Conservation (phyloP, 1,140 invertebrate species). For the Sarcophaga peregrina region DNA sequence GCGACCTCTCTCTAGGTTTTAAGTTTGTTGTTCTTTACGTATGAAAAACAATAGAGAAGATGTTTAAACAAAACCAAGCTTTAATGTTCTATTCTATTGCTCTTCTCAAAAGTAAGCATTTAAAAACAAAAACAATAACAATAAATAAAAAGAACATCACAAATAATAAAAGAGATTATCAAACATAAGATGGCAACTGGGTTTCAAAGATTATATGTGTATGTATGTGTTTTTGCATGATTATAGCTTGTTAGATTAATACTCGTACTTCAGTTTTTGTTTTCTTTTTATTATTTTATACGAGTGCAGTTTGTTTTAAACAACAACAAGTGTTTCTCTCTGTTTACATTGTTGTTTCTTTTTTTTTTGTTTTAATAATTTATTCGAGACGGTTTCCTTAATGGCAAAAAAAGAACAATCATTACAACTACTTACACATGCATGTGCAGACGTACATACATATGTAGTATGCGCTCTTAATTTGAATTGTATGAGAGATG, state of each 20-base stretch:
- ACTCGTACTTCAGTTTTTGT: not conserved
- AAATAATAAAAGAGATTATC: not conserved
- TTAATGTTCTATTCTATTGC: not conserved
- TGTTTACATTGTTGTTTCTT: not conserved
- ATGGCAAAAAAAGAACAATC: too few species aligned
- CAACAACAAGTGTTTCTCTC: slow-evolving; percentile 8
- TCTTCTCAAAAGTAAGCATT: not conserved
- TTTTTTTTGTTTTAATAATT: not conserved
- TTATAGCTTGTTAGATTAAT: not conserved
- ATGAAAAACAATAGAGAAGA: not conserved
- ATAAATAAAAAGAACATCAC: too few species aligned
- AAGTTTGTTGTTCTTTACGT: not conserved
- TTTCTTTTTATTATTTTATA: not conserved
- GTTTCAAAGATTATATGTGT: not conserved
- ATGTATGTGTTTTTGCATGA: not conserved
- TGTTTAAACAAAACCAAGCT: not conserved
- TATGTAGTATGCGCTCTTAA: too few species aligned
- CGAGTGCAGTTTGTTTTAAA: not conserved
- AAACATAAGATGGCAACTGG: not conserved
- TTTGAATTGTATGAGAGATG: not conserved
- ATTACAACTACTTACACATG: too few species aligned
- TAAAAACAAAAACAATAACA: too few species aligned
- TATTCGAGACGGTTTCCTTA: not conserved
- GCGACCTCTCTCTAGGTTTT: slow-evolving; percentile 15
- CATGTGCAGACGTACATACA: not conserved